A percentile compares a stretch with the other conserved stretches of the same genome.
Conservation (phyloP, 1,140 invertebrate genomes). For the Dendrolimus punctatus region DNA sequence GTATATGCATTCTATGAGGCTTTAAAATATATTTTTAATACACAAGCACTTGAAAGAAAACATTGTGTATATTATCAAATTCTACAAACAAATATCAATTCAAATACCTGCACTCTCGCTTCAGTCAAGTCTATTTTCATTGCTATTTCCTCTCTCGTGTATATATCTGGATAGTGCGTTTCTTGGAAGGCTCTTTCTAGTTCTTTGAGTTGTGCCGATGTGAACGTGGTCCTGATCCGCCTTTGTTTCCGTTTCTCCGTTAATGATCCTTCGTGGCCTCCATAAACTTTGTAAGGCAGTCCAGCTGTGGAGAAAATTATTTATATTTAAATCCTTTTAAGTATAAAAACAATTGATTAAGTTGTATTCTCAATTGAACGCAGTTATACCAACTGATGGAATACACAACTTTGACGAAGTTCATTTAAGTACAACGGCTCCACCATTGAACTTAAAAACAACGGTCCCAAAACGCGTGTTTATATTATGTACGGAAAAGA, state of each 20-base stretch:
- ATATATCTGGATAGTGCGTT: constrained; percentile 99
- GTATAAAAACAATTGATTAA: too few relatives aligned
- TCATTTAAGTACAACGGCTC: too few relatives aligned
- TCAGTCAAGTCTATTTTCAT: constrained; percentile 99
- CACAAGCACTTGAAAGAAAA: too few relatives aligned
- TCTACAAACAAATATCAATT: neutral
- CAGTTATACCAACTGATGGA: too few relatives aligned
- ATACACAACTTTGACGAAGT: too few relatives aligned
- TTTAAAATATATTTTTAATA: too few relatives aligned
- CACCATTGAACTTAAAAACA: too few relatives aligned
- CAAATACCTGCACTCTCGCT: constrained; percentile 93
- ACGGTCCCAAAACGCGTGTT: too few relatives aligned
- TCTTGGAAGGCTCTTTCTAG: constrained; percentile 96
- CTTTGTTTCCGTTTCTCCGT: constrained; percentile 94
- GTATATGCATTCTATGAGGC: too few relatives aligned
- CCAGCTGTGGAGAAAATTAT: constrained; percentile 74
- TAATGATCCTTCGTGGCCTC: constrained; percentile 84
- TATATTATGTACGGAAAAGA: too few relatives aligned
- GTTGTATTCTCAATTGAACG: too few relatives aligned
- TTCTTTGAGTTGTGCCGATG: constrained; percentile 96
- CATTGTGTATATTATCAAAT: too few relatives aligned
- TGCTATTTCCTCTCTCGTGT: constrained; percentile 98
- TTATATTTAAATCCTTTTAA: neutral
- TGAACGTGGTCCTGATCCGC: constrained; percentile 96
- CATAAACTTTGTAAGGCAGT: constrained; percentile 90